Evolutionary conservation across 2,113 vertebrate genomes (phyloP), one percentile per base, ranked within the genome.

Genomic region (Vidua chalybeata): DNA sequence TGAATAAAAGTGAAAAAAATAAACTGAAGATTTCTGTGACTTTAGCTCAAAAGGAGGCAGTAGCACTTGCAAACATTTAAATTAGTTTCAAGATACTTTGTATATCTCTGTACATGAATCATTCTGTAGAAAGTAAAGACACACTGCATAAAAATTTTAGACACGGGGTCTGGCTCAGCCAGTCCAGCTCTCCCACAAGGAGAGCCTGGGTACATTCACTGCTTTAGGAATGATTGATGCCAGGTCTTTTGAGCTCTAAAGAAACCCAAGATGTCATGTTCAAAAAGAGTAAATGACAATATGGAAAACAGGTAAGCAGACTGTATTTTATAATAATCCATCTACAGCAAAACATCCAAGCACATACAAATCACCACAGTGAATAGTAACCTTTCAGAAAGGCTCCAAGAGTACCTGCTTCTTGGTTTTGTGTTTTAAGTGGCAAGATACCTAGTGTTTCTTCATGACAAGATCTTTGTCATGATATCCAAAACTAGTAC

Each of bases 31-130:
- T 4, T 85, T 71, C 14, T 20, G 4, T 55, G 88, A 88, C 92
- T 93, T 91, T 83, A 90, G 78, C 72, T 90, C 89, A 95, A 95
- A 64, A 89, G 93, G 87, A 91, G 86, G 37, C 91, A 80, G 59
- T 43, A 87, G 69, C 71, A 94, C 88, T 96, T 88, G 68, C 74
- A 87, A 82, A 94, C n/a, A 52, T 35, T 97, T 92, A 95, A 93
- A 92, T 93, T 55, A 33, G 55, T 73, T 86, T 96, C 78, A 72
- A 94, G 30, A 54, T 46, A 93, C 75, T 69, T 82, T 45, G 7
- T 54, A 11, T 62, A 75, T 80, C 83, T 95, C 94, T 87, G 39
- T 55, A 79, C 71, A 77, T 15, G 14, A 94, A 93, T 15, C 63
- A 92, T 90, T 94, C 68, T 82, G 45, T 88, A 68, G 49, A 41